A percentile compares a stretch with the other conserved stretches of the same genome.
Evolutionary conservation across 2,888 invertebrate genomes (phyloP).

Genomic region (Drosophila pseudotakahashii): DNA sequence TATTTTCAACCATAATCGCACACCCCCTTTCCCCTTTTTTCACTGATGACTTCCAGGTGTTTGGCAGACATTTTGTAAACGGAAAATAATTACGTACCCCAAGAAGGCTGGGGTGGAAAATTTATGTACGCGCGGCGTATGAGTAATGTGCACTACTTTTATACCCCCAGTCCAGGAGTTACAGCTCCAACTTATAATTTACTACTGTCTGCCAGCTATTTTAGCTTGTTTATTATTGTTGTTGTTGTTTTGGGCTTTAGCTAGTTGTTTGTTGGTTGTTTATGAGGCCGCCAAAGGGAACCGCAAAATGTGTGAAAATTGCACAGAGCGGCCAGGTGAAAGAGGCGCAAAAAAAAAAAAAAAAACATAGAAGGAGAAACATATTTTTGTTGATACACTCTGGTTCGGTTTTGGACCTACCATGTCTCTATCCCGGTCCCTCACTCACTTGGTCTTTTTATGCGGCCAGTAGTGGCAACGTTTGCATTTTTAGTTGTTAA

Average conservation of each 20-base stretch:
- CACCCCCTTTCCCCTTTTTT: neutral
- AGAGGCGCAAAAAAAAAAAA: neutral
- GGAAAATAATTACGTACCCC: constrained; percentile 72
- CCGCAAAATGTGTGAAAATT: constrained; percentile 78
- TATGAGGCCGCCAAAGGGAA: constrained; percentile 52
- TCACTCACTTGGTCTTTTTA: constrained; percentile 19
- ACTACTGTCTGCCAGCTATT: constrained; percentile 73
- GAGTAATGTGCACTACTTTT: constrained; percentile 74
- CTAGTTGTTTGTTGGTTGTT: constrained; percentile 53
- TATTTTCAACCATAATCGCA: constrained; percentile 6
- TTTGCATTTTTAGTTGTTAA: constrained; percentile 78
- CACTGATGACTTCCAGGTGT: constrained; percentile 44
- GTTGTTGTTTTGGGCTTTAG: constrained; percentile 24
- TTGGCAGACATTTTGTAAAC: constrained; percentile 70
- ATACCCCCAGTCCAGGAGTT: constrained; percentile 34
- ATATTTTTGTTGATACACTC: constrained; percentile 70
- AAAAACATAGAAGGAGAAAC: constrained; percentile 6
- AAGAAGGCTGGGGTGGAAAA: constrained; percentile 54
- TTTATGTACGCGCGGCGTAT: constrained; percentile 73
- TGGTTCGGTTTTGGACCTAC: neutral
- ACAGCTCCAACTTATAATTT: constrained; percentile 70
- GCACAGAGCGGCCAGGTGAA: constrained; percentile 58
- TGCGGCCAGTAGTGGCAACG: constrained; percentile 29
- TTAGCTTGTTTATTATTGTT: constrained; percentile 58
- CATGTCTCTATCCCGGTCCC: neutral